Conservation (phyloP, 2,113 vertebrate species). For the Machaerirhynchus nigripectus region DNA sequence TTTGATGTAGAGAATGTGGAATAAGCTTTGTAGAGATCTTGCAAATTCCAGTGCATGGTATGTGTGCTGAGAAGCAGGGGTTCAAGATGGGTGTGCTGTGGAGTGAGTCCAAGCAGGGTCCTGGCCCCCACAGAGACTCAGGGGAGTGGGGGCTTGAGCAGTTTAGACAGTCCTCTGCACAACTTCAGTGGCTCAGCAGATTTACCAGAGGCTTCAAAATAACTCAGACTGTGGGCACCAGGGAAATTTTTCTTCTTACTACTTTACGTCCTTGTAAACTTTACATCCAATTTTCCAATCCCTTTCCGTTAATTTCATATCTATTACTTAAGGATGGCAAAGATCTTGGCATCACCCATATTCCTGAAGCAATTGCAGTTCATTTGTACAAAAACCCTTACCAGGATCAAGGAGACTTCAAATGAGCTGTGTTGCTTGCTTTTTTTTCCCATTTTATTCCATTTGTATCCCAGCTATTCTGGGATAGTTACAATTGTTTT, state of each 20-base stretch:
- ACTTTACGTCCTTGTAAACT: background rate
- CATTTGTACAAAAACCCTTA: background rate
- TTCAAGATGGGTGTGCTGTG: background rate
- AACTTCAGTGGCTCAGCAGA: background rate
- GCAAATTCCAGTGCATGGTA: fast-evolving
- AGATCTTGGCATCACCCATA: background rate
- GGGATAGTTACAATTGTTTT: background rate
- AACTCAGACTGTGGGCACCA: background rate
- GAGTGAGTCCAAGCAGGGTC: background rate
- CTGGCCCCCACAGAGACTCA: background rate
- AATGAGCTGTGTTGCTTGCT: background rate
- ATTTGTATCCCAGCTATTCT: background rate
- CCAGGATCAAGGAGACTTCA: background rate
- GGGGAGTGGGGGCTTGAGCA: background rate
- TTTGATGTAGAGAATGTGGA: constrained; percentile 28
- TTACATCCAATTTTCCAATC: background rate
- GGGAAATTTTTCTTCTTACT: background rate
- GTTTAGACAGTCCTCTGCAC: background rate
- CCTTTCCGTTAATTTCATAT: background rate
- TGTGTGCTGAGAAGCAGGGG: background rate
- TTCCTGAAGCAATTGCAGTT: background rate
- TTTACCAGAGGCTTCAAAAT: background rate
- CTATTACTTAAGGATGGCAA: background rate
- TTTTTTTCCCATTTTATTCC: background rate
- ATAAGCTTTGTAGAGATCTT: background rate